Evolutionary conservation across 1,140 invertebrate genomes (phyloP).

Genomic region (Drosophila sulfurigaster): DNA sequence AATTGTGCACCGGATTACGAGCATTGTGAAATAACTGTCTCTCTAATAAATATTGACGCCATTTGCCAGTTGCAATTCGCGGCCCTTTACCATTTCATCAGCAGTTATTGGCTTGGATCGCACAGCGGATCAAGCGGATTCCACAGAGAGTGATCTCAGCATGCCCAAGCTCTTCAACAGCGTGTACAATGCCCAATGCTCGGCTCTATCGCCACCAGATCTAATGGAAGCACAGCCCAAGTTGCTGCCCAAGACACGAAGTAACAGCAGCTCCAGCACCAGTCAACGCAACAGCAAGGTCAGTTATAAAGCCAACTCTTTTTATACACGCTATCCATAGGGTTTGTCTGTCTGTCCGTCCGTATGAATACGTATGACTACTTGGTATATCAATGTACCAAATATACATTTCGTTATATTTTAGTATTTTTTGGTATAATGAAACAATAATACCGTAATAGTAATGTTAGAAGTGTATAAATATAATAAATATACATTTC

Average conservation of each 20-base stretch:
- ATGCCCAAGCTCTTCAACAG: conserved; percentile 80
- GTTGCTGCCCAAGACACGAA: conserved; percentile 52
- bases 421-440: too few relatives aligned
- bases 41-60: neutral
- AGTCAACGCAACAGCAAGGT: conserved; percentile 67
- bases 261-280: conserved; percentile 53
- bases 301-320: neutral
- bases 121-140: neutral
- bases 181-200: conserved; percentile 65
- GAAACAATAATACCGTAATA: too few relatives aligned
- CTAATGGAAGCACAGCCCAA: conserved; percentile 76
- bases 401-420: too few relatives aligned
- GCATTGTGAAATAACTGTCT: conserved; percentile 43
- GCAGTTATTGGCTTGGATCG: conserved; percentile 31
- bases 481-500: too few relatives aligned
- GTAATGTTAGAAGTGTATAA: too few relatives aligned
- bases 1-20: conserved; percentile 37
- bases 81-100: conserved; percentile 70
- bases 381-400: too few relatives aligned
- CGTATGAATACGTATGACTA: too few relatives aligned
- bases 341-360: too few relatives aligned
- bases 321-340: too few relatives aligned
- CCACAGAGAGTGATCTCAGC: conserved; percentile 9
- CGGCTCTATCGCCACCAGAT: conserved; percentile 58
- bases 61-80: conserved; percentile 56